Evolutionary conservation across 1,140 invertebrate genomes (phyloP), one percentile per base, ranked within the genome.

Genomic region (Pachypeltis micranthus): DNA sequence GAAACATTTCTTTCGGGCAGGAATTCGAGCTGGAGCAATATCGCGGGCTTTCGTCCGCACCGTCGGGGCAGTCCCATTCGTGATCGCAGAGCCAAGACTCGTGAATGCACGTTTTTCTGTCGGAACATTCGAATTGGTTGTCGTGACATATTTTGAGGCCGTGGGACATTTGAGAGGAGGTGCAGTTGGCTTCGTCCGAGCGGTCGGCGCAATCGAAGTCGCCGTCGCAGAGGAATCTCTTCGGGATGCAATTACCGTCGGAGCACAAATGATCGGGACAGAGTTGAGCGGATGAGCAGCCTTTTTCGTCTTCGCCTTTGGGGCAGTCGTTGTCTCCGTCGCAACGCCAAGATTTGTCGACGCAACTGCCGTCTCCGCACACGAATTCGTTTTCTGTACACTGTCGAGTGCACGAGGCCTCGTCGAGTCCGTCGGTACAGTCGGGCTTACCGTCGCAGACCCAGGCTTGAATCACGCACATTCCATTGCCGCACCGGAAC

Each of bases 371-470:
- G 66, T 81, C 82, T 44, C 72, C 72, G 74, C 89, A 92, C 74
- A 90, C 87, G 74, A 87, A 91, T 74, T 90, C 83, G 0, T 88
- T 88, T 14, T 84, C 82, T 26, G 78, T 72, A 71, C 90, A 93
- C 39, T 81, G 76, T 73, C 89, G 91, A 23, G 77, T 72, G 71
- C 88, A 90, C 39, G 80, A 73, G 4, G 73, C 74, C 0, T 90
- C 88, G 74, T 90, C 86, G 28, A 80, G 84, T 19, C 80, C 80
- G 74, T 88, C 86, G 1, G 84, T 86, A 73, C 87, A 90, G 72
- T 90, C 88, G 16, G 2, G 34, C 12, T 25, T 7, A 31, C 26
- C 29, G 19, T 34, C 60, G 64, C 65, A 65, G 64, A 79, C 74
- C 65, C 77, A 68, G 0, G 71, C 70, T 16, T 74, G 70, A 58